phyloP scores from a whole-genome alignment of 2,888 invertebrate genomes.

The Eustalomyia histrio region DNA sequence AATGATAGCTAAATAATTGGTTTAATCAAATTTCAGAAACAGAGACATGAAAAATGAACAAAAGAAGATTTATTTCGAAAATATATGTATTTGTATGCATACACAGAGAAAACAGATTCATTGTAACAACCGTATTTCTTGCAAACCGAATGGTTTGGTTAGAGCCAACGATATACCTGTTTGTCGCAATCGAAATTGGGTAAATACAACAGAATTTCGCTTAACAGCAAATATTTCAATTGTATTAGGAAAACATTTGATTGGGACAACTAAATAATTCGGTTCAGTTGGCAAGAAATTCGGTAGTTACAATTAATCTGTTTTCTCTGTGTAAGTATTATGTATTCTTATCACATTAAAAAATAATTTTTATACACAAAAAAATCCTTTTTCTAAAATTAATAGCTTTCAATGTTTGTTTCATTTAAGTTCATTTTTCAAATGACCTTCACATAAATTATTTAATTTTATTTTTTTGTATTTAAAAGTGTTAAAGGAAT shows the following conservation, averaged over 20 bases:
- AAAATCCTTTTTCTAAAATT: not conserved
- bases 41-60: not conserved
- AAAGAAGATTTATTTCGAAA: conserved; percentile 8
- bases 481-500: conserved; percentile 34
- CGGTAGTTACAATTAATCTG: too few species aligned
- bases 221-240: too few species aligned
- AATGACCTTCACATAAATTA: conserved; percentile 42
- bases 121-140: too few species aligned
- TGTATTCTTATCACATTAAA: not conserved
- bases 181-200: too few species aligned
- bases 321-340: not conserved
- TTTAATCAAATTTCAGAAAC: not conserved
- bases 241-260: too few species aligned
- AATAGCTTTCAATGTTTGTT: conserved; percentile 5
- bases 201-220: too few species aligned
- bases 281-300: too few species aligned
- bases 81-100: conserved; percentile 4
- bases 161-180: too few species aligned
- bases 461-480: conserved; percentile 8
- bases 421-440: conserved; percentile 11
- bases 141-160: too few species aligned
- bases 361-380: conserved; percentile 5
- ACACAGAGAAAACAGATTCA: too few species aligned
- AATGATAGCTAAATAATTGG: not conserved
- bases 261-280: too few species aligned